Evolutionary conservation across 2,888 invertebrate genomes (phyloP), one percentile per base, ranked within the genome.

Genomic region (Microchrysa polita): DNA sequence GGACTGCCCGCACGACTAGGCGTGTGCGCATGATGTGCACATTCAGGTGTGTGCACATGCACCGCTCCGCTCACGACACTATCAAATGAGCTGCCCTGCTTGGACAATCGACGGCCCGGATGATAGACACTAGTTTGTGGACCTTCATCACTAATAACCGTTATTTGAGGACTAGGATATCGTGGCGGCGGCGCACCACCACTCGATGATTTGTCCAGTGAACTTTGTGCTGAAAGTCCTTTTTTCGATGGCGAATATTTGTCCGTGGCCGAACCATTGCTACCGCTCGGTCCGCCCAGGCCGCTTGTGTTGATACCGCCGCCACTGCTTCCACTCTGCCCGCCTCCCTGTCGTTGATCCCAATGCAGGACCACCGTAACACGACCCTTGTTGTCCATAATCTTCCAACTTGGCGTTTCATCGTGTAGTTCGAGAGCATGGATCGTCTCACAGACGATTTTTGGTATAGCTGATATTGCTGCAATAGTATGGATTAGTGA

Each of bases 371-470:
- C 96, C 88, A 96, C 95, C 83, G 96, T 96, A 88, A 96, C 94
- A 86, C 95, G 92, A 86, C 96, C 96, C 89, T 95, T 95, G 90
- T 95, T 95, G 91, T 96, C 96, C 95, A 96, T 96, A 88, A 96
- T 96, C 88, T 96, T 96, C 96, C 96, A 96, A 87, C 95, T 95
- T 84, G 96, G 96, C 85, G 95, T 95, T 87, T 96, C 95, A 93
- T 95, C 94, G 88, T 95, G 95, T 85, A 96, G 88, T 87, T 96
- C 95, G 88, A 96, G 88, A 79, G 95, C 95, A 89, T 95, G 94
- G 86, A 96, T 95, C 83, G 96, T 96, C 89, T 96, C 96, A 90
- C 96, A 96, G 87, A 96, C 96, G 89, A 96, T 96, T 88, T 94
- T 93, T 81, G 97, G 97, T 82, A 97, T 95, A 82, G 95, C 95